A percentile compares a stretch with the other conserved stretches of the same genome.
Evolutionary conservation across 2,797 vertebrate genomes (phyloP).

Genomic region (Dendrocincla tyrannina): DNA sequence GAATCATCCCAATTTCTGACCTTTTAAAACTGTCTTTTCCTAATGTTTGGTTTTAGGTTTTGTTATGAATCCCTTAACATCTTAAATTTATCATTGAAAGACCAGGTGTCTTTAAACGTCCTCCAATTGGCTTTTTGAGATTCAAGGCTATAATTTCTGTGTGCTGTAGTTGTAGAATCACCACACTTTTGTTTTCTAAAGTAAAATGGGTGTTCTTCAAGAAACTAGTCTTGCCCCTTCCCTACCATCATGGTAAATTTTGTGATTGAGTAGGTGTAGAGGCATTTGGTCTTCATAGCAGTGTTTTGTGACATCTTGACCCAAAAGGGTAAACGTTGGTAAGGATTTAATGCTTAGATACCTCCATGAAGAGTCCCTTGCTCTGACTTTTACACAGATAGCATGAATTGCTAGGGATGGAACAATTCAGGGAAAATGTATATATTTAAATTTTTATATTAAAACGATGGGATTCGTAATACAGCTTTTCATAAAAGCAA

Average conservation of each 20-base stretch:
- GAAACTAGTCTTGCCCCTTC: background rate
- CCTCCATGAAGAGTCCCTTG: background rate
- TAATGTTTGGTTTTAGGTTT: background rate
- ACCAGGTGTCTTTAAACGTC: background rate
- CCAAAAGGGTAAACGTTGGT: background rate
- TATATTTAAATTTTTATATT: conserved; percentile 54
- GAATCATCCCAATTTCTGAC: background rate
- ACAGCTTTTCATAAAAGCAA: conserved; percentile 67
- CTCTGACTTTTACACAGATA: background rate
- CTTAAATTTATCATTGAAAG: background rate
- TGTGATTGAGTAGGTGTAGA: background rate
- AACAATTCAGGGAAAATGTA: conserved; percentile 55
- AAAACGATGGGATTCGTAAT: background rate
- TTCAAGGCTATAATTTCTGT: background rate
- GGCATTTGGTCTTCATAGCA: background rate
- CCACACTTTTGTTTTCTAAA: background rate
- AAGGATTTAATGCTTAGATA: background rate
- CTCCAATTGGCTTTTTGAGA: background rate
- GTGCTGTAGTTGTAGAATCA: background rate
- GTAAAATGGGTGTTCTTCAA: background rate
- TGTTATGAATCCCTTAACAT: background rate
- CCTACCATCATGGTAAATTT: background rate
- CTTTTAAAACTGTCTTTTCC: background rate
- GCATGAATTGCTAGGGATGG: background rate
- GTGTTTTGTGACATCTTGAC: background rate